A percentile compares a stretch with the other conserved stretches of the same genome.
Evolutionary conservation across 2,797 vertebrate genomes (phyloP).

Genomic region (Enteromius fasciolatus): DNA sequence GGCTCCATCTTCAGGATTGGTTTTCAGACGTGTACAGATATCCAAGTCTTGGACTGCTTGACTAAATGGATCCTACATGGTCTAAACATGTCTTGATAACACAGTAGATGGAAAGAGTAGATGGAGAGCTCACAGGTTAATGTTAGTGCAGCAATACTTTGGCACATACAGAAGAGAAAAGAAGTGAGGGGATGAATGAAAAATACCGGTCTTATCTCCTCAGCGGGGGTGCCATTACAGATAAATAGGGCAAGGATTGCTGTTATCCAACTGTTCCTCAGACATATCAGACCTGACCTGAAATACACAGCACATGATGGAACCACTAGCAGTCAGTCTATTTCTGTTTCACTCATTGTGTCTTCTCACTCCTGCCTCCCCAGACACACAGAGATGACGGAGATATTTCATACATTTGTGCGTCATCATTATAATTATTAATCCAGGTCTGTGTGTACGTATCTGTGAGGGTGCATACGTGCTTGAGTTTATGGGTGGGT

Average conservation of each 20-base stretch:
- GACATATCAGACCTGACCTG: conserved; percentile 36
- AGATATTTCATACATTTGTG: conserved; percentile 30
- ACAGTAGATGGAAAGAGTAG: neutral
- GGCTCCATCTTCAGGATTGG: neutral
- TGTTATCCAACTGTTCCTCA: conserved; percentile 35
- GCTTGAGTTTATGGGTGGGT: conserved; percentile 16
- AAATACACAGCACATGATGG: conserved; percentile 20
- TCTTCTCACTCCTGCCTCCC: conserved; percentile 2
- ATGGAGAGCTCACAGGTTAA: neutral
- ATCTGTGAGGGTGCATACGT: conserved; percentile 32
- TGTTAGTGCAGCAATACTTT: neutral
- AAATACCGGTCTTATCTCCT: conserved; percentile 8
- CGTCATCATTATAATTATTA: conserved; percentile 34
- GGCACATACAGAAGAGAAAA: conserved; percentile 8
- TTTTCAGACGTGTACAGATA: neutral
- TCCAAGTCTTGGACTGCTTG: neutral
- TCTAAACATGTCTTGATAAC: neutral
- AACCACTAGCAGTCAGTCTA: conserved; percentile 3
- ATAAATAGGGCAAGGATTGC: conserved; percentile 38
- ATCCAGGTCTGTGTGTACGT: conserved; percentile 22
- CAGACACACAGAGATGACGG: conserved; percentile 39
- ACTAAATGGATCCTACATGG: neutral
- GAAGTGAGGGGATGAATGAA: neutral
- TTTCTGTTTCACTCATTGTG: conserved; percentile 18
- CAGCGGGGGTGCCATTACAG: neutral